A percentile compares a stretch with the other conserved stretches of the same genome.
phyloP scores from a whole-genome alignment of 2,113 vertebrate species.

The Oophaga pumilio region DNA sequence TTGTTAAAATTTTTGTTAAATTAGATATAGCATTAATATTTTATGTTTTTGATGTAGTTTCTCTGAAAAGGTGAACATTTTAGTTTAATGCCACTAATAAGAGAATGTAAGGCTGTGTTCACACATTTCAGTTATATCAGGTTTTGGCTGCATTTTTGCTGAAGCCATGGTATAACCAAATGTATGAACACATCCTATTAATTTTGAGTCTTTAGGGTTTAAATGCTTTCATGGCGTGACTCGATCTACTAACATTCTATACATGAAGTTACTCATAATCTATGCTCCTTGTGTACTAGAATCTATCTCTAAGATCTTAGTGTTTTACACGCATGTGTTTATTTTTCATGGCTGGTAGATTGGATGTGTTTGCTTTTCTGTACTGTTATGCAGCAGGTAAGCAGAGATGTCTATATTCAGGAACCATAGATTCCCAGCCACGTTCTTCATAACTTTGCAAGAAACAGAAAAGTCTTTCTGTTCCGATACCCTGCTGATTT shows the following conservation, averaged over 20 bases:
- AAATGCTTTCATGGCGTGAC: neutral
- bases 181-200: neutral
- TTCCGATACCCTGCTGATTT: conserved; percentile 34
- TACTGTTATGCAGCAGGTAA: conserved; percentile 51
- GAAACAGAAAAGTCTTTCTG: conserved; percentile 25
- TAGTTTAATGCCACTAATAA: neutral
- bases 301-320: neutral
- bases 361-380: conserved; percentile 42
- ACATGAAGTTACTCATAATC: neutral
- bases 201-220: neutral
- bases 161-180: neutral
- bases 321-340: conserved; percentile 73
- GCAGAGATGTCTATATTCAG: conserved; percentile 27
- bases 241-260: neutral
- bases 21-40: neutral
- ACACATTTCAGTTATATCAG: neutral
- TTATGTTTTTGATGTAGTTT: neutral
- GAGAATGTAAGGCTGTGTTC: neutral
- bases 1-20: neutral
- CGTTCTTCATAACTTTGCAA: conserved; percentile 9
- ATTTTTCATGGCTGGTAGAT: conserved; percentile 40
- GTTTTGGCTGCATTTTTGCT: neutral
- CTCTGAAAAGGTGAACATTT: neutral
- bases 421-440: neutral
- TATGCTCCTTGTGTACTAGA: neutral